A percentile compares a stretch with the other conserved stretches of the same genome.
Evolutionary conservation across 2,797 vertebrate species (phyloP).

Genomic region (Chiloscyllium punctatum): DNA sequence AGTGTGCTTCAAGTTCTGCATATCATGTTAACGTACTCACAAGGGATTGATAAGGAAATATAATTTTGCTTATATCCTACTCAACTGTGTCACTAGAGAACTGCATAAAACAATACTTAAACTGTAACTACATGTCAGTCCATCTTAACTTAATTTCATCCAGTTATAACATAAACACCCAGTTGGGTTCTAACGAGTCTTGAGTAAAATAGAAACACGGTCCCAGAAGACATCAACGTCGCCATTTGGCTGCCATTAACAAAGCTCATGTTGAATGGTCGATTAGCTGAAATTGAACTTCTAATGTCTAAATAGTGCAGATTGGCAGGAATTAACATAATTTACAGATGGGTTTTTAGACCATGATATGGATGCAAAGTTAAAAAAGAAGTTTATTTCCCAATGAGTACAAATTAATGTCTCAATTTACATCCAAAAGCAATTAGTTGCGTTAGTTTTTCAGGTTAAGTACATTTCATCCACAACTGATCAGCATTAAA

Average conservation of each 20-base stretch:
- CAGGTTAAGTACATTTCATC: neutral
- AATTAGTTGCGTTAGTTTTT: neutral
- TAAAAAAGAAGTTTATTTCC: neutral
- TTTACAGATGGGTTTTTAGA: neutral
- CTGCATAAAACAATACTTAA: conserved; percentile 19
- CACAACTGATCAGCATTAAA: neutral
- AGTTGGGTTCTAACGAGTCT: neutral
- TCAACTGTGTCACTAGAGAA: conserved; percentile 1
- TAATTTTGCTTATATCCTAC: conserved; percentile 27
- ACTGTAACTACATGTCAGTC: conserved; percentile 20
- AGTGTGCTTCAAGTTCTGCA: neutral
- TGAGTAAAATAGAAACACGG: neutral
- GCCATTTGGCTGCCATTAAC: neutral
- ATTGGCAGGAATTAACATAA: neutral
- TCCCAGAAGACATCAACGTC: neutral
- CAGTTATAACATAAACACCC: neutral
- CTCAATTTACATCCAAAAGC: neutral
- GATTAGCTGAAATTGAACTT: neutral
- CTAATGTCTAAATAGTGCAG: neutral
- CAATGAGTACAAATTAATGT: neutral
- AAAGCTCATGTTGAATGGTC: neutral
- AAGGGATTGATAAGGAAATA: conserved; percentile 21
- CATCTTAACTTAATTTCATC: conserved; percentile 18
- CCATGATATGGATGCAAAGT: neutral
- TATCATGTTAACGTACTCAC: conserved; percentile 16